Percentiles rank a stretch among this genome's conserved stretches.
Conservation (phyloP, 2,888 invertebrate genomes). For the Anoplius nigerrimus region DNA sequence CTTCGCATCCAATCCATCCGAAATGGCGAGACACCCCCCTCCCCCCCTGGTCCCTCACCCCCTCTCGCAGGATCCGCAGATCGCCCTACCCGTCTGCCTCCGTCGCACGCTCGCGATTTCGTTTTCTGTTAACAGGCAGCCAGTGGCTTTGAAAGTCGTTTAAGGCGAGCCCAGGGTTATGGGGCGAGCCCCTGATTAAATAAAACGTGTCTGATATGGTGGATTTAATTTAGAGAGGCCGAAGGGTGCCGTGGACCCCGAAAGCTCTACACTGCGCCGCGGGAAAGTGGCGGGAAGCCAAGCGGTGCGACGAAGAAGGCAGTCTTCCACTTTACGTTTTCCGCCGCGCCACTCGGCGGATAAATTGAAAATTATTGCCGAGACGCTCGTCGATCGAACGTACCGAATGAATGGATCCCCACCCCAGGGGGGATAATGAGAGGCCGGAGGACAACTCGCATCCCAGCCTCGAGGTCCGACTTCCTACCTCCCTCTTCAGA, state of each 20-base stretch:
- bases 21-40: not conserved
- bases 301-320: constrained; percentile 26
- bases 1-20: constrained; percentile 43
- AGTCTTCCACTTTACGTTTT: constrained; percentile 52
- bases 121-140: constrained; percentile 60
- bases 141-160: constrained; percentile 65
- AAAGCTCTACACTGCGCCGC: constrained; percentile 25
- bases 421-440: constrained; percentile 46
- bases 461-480: constrained; percentile 22
- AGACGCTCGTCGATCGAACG: constrained; percentile 51
- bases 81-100: constrained; percentile 53
- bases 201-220: constrained; percentile 73
- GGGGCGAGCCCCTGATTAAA: constrained; percentile 64
- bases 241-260: constrained; percentile 35
- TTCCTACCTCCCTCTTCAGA: too few species aligned
- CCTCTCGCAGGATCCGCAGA: constrained; percentile 14
- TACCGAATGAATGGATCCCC: constrained; percentile 53
- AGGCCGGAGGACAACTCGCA: constrained; percentile 34
- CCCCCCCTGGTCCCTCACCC: too few species aligned
- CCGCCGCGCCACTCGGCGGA: constrained; percentile 54
- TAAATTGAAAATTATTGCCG: constrained; percentile 70
- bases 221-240: constrained; percentile 70
- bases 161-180: constrained; percentile 47
- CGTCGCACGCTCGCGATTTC: constrained; percentile 57
- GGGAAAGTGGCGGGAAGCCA: not conserved